Percentiles rank a stretch among this genome's conserved stretches.
Conservation (phyloP, 2,797 vertebrate genomes). For the Thaleichthys pacificus region DNA sequence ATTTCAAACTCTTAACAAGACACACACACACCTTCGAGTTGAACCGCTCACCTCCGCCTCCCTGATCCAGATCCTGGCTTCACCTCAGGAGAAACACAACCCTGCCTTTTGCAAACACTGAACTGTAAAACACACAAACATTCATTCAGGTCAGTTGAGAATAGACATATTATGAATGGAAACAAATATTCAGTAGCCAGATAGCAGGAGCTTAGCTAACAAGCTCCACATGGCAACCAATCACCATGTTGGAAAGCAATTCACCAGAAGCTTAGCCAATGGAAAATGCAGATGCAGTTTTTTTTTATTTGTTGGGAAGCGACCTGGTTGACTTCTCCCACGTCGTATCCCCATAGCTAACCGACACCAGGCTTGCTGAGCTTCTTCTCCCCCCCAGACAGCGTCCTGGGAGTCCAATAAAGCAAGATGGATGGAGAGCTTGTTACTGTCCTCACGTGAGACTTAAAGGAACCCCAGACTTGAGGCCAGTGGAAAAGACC, state of each 20-base stretch:
- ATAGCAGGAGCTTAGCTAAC: not conserved
- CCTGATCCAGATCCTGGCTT: too few species aligned
- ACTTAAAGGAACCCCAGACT: conserved; percentile 6
- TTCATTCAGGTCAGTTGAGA: too few species aligned
- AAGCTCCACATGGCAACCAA: not conserved
- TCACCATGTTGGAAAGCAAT: not conserved
- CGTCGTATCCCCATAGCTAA: not conserved
- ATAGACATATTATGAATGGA: not conserved
- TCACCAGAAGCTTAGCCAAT: not conserved
- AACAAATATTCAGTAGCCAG: not conserved
- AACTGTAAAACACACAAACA: too few species aligned
- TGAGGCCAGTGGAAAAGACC: conserved; percentile 1
- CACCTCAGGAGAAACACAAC: too few species aligned
- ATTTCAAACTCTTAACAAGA: too few species aligned
- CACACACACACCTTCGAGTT: too few species aligned
- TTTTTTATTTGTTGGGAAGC: not conserved
- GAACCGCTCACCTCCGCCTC: too few species aligned
- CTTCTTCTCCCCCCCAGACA: not conserved
- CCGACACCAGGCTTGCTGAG: not conserved
- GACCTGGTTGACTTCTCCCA: conserved; percentile 2
- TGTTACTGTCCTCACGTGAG: conserved; percentile 15
- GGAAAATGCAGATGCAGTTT: not conserved
- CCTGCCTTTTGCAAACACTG: too few species aligned
- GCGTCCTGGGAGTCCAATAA: conserved; percentile 32
- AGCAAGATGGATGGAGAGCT: conserved; percentile 21